phyloP scores from a whole-genome alignment of 1,140 invertebrate genomes.

The Alviniconcha marisindica region DNA sequence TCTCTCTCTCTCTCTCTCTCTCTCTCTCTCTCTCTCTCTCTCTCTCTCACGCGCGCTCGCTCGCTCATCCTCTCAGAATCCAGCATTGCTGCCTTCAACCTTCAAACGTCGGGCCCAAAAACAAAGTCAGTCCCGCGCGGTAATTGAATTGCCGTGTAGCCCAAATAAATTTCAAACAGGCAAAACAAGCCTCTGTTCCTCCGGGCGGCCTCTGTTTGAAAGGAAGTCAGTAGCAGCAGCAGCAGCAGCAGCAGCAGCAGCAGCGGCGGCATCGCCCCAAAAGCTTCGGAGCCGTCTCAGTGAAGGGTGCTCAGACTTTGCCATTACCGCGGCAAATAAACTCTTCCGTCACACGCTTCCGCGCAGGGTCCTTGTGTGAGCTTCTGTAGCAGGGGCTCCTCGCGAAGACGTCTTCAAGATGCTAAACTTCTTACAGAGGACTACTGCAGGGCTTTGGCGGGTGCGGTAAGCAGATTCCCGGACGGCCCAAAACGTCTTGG shows the following conservation, averaged over 20 bases:
- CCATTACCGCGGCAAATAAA: slow-evolving; percentile 14
- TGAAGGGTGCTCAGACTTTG: neutral
- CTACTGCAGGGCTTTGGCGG: too few relatives aligned
- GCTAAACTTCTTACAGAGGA: slow-evolving; percentile 16
- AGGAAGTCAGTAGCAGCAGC: too few relatives aligned
- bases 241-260: too few relatives aligned
- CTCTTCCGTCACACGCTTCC: neutral
- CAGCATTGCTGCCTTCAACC: neutral
- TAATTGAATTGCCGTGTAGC: neutral
- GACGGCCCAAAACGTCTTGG: neutral
- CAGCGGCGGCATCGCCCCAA: too few relatives aligned
- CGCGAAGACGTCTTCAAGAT: neutral
- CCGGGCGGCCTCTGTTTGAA: too few relatives aligned
- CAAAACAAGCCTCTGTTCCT: neutral
- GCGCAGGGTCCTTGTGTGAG: neutral
- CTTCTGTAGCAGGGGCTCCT: neutral
- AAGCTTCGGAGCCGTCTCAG: neutral
- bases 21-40: neutral
- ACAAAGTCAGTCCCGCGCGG: neutral
- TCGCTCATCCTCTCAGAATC: neutral
- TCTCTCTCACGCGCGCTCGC: neutral
- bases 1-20: slow-evolving; percentile 22
- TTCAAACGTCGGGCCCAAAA: neutral
- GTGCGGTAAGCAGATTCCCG: neutral
- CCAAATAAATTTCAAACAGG: slow-evolving; percentile 1